Percentiles rank a stretch among this genome's conserved stretches.
Conservation (phyloP, 1,140 invertebrate species). For the Saccostrea cuccullata region DNA sequence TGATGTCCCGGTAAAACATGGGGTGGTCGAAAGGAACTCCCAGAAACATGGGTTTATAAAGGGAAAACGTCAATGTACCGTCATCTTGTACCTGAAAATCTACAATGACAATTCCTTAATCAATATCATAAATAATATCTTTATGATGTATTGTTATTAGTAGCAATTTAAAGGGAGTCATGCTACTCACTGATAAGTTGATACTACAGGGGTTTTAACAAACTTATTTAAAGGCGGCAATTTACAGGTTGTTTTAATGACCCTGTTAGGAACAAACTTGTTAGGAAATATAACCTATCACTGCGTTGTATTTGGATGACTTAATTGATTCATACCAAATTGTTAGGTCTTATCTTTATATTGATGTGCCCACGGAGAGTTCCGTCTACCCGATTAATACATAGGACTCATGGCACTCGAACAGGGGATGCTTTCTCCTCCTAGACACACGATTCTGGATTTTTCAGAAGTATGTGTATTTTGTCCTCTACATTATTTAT, state of each 20-base stretch:
- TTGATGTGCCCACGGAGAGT: not conserved
- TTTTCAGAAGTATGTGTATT: not conserved
- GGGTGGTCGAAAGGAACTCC: not conserved
- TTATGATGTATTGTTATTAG: too few species aligned
- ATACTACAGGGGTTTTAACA: not conserved
- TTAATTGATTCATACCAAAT: not conserved
- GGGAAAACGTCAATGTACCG: not conserved
- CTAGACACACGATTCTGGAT: not conserved
- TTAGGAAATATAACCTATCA: not conserved
- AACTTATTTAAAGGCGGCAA: not conserved
- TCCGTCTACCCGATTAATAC: not conserved
- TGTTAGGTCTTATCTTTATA: not conserved
- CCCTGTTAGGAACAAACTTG: too few species aligned
- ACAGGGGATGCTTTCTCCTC: not conserved
- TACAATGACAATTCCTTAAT: not conserved
- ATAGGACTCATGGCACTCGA: not conserved
- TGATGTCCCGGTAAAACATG: not conserved
- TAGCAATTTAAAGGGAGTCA: not conserved
- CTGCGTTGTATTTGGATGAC: not conserved
- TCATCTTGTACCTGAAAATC: slow-evolving; percentile 1
- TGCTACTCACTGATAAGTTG: not conserved
- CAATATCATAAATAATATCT: too few species aligned
- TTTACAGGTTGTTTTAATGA: not conserved
- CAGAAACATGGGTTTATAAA: not conserved
- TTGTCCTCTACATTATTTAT: not conserved